These are phyloP conservation scores for Bambusicola thoracicus DNA, from an alignment of 2,113 vertebrate genomes.

Conservation along the genomic window DNA sequence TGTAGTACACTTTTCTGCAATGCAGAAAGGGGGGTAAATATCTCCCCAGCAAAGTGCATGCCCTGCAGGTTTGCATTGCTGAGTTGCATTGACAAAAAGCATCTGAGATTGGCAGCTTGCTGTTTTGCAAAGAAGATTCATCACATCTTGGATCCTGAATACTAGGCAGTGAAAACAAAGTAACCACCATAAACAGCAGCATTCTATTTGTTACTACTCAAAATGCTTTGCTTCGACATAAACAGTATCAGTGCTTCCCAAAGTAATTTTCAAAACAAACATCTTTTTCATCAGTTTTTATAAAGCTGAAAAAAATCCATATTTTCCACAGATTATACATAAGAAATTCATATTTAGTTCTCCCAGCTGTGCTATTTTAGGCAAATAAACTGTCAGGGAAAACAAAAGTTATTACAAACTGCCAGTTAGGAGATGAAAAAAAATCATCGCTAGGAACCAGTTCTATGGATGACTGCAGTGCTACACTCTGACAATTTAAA, in stretches of 20 bases:
- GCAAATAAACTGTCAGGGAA: not conserved
- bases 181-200: not conserved
- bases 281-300: not conserved
- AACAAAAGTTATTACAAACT: not conserved
- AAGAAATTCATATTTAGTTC: not conserved
- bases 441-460: not conserved
- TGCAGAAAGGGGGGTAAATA: not conserved
- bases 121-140: not conserved
- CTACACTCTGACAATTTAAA: not conserved
- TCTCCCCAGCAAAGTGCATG: not conserved
- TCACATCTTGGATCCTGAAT: not conserved
- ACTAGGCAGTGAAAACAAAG: not conserved
- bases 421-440: not conserved
- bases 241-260: not conserved
- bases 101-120: not conserved
- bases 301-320: rapidly evolving
- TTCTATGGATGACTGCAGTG: not conserved
- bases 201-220: not conserved
- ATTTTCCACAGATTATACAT: not conserved
- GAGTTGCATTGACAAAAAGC: not conserved
- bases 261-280: not conserved
- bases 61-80: not conserved
- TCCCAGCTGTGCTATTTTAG: not conserved
- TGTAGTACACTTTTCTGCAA: not conserved
- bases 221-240: not conserved